These are phyloP conservation scores for Corythoichthys intestinalis DNA, from an alignment of 2,113 vertebrate genomes.

Conservation along the genomic window DNA sequence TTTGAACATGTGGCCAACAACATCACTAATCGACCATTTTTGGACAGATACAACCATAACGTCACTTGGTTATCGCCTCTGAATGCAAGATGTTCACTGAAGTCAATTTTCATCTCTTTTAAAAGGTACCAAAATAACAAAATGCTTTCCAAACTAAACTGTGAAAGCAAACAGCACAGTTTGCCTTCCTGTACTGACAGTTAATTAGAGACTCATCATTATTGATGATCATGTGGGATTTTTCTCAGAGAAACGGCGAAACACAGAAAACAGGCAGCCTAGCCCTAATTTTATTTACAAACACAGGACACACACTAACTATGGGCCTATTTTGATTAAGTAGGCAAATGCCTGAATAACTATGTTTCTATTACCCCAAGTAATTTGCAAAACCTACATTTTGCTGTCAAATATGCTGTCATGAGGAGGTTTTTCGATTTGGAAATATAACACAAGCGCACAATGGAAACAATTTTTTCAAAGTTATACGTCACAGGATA, in stretches of 20 bases:
- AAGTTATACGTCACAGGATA: no score
- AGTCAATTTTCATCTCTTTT: slow-evolving; percentile 24
- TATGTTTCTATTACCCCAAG: no score
- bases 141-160: slow-evolving; percentile 19
- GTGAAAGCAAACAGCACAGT: slow-evolving; percentile 20
- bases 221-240: slow-evolving; percentile 28
- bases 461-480: no score
- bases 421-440: no score
- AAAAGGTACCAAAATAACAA: slow-evolving; percentile 21
- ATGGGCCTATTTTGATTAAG: not conserved
- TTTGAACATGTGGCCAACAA: slow-evolving; percentile 19
- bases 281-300: no score
- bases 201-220: slow-evolving; percentile 25
- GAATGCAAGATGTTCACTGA: slow-evolving; percentile 21
- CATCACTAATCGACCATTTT: slow-evolving; percentile 14
- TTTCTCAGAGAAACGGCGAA: slow-evolving; percentile 19
- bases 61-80: slow-evolving; percentile 24
- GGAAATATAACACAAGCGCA: no score
- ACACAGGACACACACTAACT: not conserved
- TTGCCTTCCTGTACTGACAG: slow-evolving; percentile 7
- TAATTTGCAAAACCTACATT: no score
- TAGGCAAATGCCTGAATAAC: not conserved
- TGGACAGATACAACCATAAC: slow-evolving; percentile 16
- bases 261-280: not conserved
- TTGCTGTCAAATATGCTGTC: no score